Base-by-base conservation (phyloP, 1,140 invertebrate genomes). In the Rhagoletis pomonella region DNA sequence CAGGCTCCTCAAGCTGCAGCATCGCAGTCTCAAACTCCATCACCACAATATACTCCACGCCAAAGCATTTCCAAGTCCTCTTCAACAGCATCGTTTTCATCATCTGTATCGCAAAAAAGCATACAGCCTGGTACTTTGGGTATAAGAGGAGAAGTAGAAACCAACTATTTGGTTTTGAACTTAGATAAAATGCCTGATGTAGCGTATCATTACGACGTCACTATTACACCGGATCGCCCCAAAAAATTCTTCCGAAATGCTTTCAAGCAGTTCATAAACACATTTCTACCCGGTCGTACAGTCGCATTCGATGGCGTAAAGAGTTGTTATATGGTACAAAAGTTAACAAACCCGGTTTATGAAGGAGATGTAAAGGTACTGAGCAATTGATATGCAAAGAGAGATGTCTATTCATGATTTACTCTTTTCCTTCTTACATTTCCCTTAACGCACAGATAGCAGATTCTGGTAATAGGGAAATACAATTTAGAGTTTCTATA, bases 261-360 rank as follows among this genome's bases (percentile, higher is more conserved):
- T 3, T 94, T 91, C 85, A 89, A 91, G n/a, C 87, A 89, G 47
- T 93, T 89, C 47, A 86, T 88, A 1, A 0, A 4, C 0, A 89
- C 93, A 86, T 59, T 87, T 87, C 90, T 94, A 7, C 89, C 90
- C 29, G 85, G 87, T n/a, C 87, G 47, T 0, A 87, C 89, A 87
- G 95, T 95, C 3, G 96, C 96, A 19, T 97, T 95, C 94, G 97
- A 97, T 94, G 97, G 97, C 6, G 94, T 93, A 39, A 96, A 95
- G 88, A 90, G 88, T 19, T 91, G 89, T 67, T 92, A 91, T 65
- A 85, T 91, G 0, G 87, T 89, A 5, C 88, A 89, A 10, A 89
- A 86, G 10, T 73, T 92, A 6, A 62, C 87, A 3, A 55, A 47
- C 6, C 10, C 85, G 9, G 42, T 65, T 4, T 42, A 55, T 14